Evolutionary conservation across 2,797 vertebrate species (phyloP).

Genomic region (Sphaeramia orbicularis): DNA sequence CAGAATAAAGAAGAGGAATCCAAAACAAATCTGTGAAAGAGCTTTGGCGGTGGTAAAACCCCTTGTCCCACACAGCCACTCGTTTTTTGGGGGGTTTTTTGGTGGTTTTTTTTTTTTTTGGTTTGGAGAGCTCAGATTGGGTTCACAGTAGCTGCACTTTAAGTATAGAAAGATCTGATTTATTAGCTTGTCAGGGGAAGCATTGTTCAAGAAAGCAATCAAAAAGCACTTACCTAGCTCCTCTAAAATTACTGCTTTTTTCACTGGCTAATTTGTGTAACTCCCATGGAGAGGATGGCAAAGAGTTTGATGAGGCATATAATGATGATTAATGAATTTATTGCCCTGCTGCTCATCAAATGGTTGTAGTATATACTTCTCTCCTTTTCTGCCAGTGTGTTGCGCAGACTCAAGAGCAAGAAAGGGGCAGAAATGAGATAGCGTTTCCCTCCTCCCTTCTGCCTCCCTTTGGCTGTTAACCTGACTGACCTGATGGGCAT

Average conservation of each 20-base stretch:
- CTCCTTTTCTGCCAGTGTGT: constrained; percentile 84
- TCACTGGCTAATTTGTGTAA: constrained; percentile 99
- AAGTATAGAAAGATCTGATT: constrained; percentile 95
- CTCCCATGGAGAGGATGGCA: constrained; percentile 98
- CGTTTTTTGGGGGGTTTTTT: too few relatives aligned
- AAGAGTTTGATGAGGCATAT: constrained; percentile 99
- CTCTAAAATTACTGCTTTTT: constrained; percentile 99
- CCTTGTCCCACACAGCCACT: constrained; percentile 83
- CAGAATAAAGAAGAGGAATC: constrained; percentile 84
- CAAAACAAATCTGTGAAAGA: constrained; percentile 83
- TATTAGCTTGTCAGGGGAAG: constrained; percentile 99
- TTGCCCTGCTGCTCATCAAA: constrained; percentile 98
- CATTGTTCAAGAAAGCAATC: constrained; percentile 98
- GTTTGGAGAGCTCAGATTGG: constrained; percentile 83
- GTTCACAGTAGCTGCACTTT: constrained; percentile 88
- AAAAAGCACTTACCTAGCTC: constrained; percentile 99
- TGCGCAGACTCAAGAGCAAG: constrained; percentile 59
- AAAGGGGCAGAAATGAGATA: constrained; percentile 66
- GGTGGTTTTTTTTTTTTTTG: constrained; percentile 56
- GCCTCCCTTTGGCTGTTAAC: constrained; percentile 85
- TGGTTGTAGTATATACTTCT: constrained; percentile 92
- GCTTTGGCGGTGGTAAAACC: constrained; percentile 85
- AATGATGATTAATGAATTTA: constrained; percentile 99
- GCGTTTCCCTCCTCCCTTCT: constrained; percentile 55
- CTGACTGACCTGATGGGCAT: constrained; percentile 87